These are phyloP conservation scores for Athrips mouffetella DNA, from an alignment of 2,888 invertebrate species.

Conservation along the genomic window DNA sequence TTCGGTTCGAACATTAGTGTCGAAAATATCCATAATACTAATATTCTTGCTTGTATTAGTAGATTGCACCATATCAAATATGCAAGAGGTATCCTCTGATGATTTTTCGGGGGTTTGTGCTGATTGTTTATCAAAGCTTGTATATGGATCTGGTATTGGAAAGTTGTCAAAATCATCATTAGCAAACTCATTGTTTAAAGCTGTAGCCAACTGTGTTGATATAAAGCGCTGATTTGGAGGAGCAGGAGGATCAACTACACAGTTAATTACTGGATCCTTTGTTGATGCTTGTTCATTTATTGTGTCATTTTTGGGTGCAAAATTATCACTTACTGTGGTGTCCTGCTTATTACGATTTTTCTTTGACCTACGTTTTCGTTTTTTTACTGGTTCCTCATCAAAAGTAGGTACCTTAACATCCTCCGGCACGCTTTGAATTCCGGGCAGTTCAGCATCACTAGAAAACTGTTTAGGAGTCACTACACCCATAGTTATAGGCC, in stretches of 20 bases:
- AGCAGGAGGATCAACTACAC: not conserved
- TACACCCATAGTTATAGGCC: no score
- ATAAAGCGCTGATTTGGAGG: not conserved
- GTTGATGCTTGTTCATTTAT: not conserved
- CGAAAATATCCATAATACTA: conserved; percentile 70
- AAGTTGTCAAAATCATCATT: conserved; percentile 42
- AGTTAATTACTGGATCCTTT: not conserved
- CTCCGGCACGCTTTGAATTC: no score
- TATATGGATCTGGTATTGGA: conserved; percentile 33
- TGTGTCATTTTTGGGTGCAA: not conserved
- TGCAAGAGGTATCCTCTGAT: conserved; percentile 23
- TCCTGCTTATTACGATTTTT: not conserved
- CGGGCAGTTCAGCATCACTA: no score
- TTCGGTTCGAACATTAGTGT: conserved; percentile 33
- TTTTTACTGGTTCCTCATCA: not conserved
- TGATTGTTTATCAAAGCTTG: conserved; percentile 43
- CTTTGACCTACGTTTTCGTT: not conserved
- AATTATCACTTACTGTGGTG: not conserved
- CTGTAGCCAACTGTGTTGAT: not conserved
- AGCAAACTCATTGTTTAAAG: conserved; percentile 37
- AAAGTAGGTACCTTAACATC: no score
- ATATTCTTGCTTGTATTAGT: conserved; percentile 48
- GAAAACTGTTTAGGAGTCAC: no score
- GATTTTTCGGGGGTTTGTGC: conserved; percentile 23
- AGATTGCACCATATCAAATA: conserved; percentile 62